phyloP scores from a whole-genome alignment of 2,888 invertebrate genomes.

The Chaitophorus viminalis region DNA sequence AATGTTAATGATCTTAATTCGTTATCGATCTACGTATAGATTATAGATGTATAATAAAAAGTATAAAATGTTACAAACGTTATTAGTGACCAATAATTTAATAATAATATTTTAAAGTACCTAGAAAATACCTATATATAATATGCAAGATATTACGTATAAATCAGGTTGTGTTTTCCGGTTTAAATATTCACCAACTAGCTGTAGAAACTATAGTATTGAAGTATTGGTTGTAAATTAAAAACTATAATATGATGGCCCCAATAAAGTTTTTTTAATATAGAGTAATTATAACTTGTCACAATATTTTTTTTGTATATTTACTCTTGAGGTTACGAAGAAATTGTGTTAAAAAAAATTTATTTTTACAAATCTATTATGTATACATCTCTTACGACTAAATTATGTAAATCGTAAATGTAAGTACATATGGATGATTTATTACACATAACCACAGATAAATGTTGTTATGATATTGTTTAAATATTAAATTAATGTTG shows the following conservation, averaged over 20 bases:
- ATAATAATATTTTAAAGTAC: neutral
- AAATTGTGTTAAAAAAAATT: neutral
- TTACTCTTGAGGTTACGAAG: neutral
- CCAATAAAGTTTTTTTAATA: conserved; percentile 4
- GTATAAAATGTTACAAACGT: too few species aligned
- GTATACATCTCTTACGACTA: too few species aligned
- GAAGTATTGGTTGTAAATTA: too few species aligned
- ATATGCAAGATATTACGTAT: conserved; percentile 7
- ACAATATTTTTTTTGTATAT: neutral
- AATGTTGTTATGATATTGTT: too few species aligned
- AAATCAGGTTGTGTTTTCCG: conserved; percentile 30
- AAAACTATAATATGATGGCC: neutral
- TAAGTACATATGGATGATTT: too few species aligned
- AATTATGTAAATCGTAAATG: too few species aligned
- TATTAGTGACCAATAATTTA: neutral
- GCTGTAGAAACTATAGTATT: neutral
- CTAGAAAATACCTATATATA: neutral
- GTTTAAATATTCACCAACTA: conserved; percentile 1
- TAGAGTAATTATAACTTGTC: neutral
- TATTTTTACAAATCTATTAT: too few species aligned
- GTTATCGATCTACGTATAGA: too few species aligned
- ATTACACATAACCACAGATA: too few species aligned
- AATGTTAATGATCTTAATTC: too few species aligned
- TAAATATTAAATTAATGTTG: too few species aligned
- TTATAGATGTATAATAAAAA: neutral